Evolutionary conservation across 92 coral and sea anemone genomes (phyloP).

Genomic region (Zoanthus gigantus): DNA sequence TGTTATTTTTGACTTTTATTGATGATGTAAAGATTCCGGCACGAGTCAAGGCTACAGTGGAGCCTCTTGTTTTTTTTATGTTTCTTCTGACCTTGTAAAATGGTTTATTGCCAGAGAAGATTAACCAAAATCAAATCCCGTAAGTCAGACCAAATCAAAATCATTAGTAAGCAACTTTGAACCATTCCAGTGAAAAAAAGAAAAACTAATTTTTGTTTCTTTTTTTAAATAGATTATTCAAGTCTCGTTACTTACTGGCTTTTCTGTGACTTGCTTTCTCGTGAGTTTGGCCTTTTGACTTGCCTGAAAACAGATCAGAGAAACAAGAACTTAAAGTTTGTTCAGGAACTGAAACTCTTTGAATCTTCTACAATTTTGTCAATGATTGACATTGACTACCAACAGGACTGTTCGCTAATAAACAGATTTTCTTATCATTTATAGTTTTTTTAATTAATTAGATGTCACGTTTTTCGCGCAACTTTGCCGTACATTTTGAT

Average conservation of each 20-base stretch:
- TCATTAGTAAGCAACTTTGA: neutral
- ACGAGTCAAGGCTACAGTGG: too few relatives aligned
- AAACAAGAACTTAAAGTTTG: neutral
- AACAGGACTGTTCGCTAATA: neutral
- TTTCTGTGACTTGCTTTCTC: neutral
- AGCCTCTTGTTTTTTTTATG: neutral
- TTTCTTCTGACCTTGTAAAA: neutral
- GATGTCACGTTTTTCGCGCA: too few relatives aligned
- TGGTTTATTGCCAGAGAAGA: neutral
- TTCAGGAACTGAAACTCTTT: neutral
- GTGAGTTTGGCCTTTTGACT: constrained; percentile 30
- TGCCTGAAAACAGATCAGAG: neutral
- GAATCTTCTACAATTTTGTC: neutral
- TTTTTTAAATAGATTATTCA: neutral
- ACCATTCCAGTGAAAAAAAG: neutral
- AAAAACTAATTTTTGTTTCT: too few relatives aligned
- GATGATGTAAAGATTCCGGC: too few relatives aligned
- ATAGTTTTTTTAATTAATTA: too few relatives aligned
- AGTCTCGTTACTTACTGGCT: constrained; percentile 18
- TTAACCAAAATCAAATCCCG: too few relatives aligned
- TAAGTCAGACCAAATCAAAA: too few relatives aligned
- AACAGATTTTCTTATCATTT: too few relatives aligned
- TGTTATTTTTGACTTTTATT: too few relatives aligned
- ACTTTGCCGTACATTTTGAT: too few relatives aligned
- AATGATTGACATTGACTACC: neutral